Conservation (phyloP, 2,113 vertebrate genomes). For the Pygathrix nemaeus region DNA sequence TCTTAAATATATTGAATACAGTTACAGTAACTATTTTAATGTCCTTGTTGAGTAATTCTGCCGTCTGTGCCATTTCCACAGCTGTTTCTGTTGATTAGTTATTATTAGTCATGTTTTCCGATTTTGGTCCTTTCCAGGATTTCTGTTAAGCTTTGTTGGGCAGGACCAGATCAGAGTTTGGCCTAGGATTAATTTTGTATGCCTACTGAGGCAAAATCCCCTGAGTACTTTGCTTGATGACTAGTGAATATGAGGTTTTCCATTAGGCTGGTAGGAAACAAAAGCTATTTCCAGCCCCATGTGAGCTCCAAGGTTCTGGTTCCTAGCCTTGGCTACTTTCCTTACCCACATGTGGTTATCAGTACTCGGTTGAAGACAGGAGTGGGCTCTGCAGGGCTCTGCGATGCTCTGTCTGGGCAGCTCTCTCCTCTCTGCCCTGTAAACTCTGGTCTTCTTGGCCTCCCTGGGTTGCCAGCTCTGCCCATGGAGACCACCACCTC, state of each 20-base stretch:
- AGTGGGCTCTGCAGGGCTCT: neutral
- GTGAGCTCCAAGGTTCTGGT: neutral
- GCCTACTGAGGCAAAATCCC: neutral
- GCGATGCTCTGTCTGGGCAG: neutral
- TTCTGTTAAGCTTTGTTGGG: neutral
- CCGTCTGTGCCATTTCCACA: neutral
- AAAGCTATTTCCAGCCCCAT: neutral
- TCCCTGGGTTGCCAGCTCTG: no score
- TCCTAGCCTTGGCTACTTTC: neutral
- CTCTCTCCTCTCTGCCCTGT: neutral
- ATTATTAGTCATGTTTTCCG: neutral
- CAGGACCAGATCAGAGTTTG: neutral
- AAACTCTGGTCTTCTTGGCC: neutral
- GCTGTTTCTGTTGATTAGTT: neutral
- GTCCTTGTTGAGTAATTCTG: neutral
- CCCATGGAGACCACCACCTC: neutral
- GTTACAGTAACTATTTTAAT: neutral
- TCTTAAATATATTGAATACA: neutral
- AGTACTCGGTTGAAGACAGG: neutral
- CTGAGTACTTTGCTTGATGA: neutral
- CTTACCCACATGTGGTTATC: fast-evolving
- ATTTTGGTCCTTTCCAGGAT: neutral
- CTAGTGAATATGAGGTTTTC: neutral
- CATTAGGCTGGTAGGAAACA: neutral
- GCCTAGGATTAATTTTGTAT: neutral